These are phyloP conservation scores for Prosapia bicincta DNA, from an alignment of 2,888 invertebrate genomes.

Conservation along the genomic window DNA sequence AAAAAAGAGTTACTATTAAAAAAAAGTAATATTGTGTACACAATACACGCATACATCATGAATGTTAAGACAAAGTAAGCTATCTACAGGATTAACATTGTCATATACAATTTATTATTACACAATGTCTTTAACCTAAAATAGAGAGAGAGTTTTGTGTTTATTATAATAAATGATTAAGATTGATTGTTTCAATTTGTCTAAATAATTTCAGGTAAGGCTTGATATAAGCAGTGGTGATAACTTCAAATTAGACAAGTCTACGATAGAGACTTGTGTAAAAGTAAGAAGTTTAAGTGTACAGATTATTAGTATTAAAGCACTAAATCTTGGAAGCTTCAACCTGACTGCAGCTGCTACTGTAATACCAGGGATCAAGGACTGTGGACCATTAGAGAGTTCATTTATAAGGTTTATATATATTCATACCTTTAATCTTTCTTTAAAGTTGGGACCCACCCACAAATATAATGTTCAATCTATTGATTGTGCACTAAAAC, in stretches of 20 bases:
- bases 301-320: neutral
- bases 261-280: neutral
- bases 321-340: neutral
- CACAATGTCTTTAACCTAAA: too few relatives aligned
- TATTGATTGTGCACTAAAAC: too few relatives aligned
- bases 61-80: too few relatives aligned
- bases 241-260: neutral
- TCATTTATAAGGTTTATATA: slow-evolving; percentile 9
- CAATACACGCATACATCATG: too few relatives aligned
- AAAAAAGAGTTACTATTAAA: too few relatives aligned
- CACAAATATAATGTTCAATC: too few relatives aligned
- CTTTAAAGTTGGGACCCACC: too few relatives aligned
- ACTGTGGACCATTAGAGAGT: slow-evolving; percentile 3
- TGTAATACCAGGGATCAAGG: neutral
- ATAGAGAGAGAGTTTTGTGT: too few relatives aligned
- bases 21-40: too few relatives aligned
- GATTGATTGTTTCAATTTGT: neutral
- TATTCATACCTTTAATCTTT: too few relatives aligned
- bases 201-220: neutral
- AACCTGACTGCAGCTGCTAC: slow-evolving; percentile 22
- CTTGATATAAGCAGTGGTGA: slow-evolving; percentile 4
- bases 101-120: too few relatives aligned
- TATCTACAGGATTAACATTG: too few relatives aligned
- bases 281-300: neutral
- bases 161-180: neutral